Base-by-base conservation (phyloP, 2,888 invertebrate genomes). In the Platycheirus rosarum region DNA sequence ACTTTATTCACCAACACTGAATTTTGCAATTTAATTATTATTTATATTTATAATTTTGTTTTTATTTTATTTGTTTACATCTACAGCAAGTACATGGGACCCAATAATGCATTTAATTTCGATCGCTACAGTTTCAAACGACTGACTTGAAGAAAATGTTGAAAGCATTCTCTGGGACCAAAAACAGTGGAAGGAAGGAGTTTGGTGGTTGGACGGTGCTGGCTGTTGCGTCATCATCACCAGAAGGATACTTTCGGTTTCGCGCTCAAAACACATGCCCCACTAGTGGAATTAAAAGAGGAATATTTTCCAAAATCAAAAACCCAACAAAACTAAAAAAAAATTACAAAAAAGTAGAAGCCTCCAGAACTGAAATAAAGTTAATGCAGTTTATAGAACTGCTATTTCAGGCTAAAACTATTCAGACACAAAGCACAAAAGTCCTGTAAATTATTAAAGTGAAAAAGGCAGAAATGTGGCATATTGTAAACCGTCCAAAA, bases 381-480 rank as follows among this genome's bases (percentile, higher is more conserved):
- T 40, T 49, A 68, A 40, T 74, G 68, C 68, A 74, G 68, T 68
- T 70, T 65, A 60, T 63, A 57, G 55, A 57, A 60, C 49, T 20
- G 18, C 23, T 35, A 2, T 40, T 70, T 37, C 23, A 7, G 5
- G 2, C 73, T 8, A 32, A 65, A 80, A 80, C 79, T 75, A 80
- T 80, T 75, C 75, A 65, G 65, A 70, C 69, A 63, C 68, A 79
- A 68, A 62, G 66, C 71, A 42, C 42, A 79, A 74, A 75, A 70
- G 63, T 75, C 74, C 69, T 75, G 63, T 75, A 70, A 75, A 80
- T 75, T 75, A 68, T 68, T 60, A 75, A 75, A 75, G 74, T 18
- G 40, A 57, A 57, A 57, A 26, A 57, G 57, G 60, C 66, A 26
- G 60, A 66, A 68, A 42, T 74, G 68, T 53, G 62, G 44, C 66